Conservation (phyloP, 2,113 vertebrate genomes). For the Sciurus niger region DNA sequence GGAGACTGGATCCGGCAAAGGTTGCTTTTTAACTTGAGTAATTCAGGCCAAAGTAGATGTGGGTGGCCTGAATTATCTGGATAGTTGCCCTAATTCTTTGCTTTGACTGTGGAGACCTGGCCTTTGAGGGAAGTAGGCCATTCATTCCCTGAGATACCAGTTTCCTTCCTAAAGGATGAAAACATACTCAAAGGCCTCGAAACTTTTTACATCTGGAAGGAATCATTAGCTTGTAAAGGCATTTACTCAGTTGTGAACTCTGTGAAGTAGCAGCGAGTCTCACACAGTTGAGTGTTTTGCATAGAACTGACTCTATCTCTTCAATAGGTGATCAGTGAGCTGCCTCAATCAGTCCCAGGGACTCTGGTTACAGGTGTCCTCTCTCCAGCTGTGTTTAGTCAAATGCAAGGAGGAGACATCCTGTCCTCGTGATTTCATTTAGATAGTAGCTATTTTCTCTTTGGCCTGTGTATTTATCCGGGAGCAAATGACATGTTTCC, state of each 20-base stretch:
- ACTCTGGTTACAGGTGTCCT: constrained; percentile 43
- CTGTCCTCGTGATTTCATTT: constrained; percentile 67
- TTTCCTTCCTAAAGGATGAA: constrained; percentile 63
- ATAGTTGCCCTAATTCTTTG: constrained; percentile 81
- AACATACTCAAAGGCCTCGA: constrained; percentile 18
- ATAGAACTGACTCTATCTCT: not conserved
- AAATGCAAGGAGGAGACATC: constrained; percentile 55
- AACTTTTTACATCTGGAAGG: constrained; percentile 29
- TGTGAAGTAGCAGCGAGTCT: not conserved
- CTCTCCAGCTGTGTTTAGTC: constrained; percentile 56
- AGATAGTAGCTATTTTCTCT: constrained; percentile 59
- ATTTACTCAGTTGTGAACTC: not conserved
- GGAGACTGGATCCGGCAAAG: constrained; percentile 39
- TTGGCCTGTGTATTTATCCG: constrained; percentile 20
- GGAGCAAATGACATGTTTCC: constrained; percentile 56
- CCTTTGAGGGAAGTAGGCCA: constrained; percentile 81
- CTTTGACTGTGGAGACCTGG: constrained; percentile 76
- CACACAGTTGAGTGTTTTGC: not conserved
- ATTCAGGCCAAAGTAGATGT: constrained; percentile 78
- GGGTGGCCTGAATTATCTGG: constrained; percentile 84
- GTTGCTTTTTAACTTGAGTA: constrained; percentile 58
- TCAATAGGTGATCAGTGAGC: not conserved
- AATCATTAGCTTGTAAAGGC: not conserved
- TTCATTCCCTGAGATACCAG: constrained; percentile 64
- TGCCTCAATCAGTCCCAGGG: not conserved